Evolutionary conservation across 2,797 vertebrate genomes (phyloP), one percentile per base, ranked within the genome.

Genomic region (Acestrorhynchus altus): DNA sequence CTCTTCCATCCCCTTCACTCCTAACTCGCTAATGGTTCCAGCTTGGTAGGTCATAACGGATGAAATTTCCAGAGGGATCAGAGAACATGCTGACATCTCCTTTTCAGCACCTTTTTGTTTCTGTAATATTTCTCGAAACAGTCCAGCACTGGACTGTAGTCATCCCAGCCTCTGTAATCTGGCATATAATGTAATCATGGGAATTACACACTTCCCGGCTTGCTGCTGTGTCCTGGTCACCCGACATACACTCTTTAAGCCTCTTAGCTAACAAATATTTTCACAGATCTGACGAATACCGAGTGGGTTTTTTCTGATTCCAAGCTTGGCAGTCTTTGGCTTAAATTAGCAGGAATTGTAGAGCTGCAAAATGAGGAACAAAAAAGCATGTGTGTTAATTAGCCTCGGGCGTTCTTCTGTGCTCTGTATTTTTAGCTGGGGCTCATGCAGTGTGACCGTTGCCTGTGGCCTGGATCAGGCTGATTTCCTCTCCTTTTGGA

Each of bases 401-500:
- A 63, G 39, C 67, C 1, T 9, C 26, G 56, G 61, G 47, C 76
- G 22, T 72, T 77, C 52, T 81, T 57, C 68, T 49, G 47, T 9
- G 13, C 39, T 78, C 59, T 64, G 56, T 81, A 82, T 81, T 86
- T 88, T 85, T 81, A 77, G 71, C 67, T 15, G 0, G 61, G 73
- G 44, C 78, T 82, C 66, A 80, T 77, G 60, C 57, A 56, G 70
- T 54, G 40, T 81, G 80, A 76, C 56, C 35, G 18, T 42, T 22
- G 16, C 22, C 60, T 28, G 74, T 71, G 74, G 65, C 72, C 56
- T 61, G 42, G 52, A 74, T 73, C 40, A 16, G 52, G 49, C 39
- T 72, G 31, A 0, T 0, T 64, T 77, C 42, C 47, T 24, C 61
- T 28, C 42, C 44, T 20, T 76, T 67, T 64, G 42, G 35, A 61